phyloP scores from a whole-genome alignment of 2,888 invertebrate genomes.

The Lithosia quadra region DNA sequence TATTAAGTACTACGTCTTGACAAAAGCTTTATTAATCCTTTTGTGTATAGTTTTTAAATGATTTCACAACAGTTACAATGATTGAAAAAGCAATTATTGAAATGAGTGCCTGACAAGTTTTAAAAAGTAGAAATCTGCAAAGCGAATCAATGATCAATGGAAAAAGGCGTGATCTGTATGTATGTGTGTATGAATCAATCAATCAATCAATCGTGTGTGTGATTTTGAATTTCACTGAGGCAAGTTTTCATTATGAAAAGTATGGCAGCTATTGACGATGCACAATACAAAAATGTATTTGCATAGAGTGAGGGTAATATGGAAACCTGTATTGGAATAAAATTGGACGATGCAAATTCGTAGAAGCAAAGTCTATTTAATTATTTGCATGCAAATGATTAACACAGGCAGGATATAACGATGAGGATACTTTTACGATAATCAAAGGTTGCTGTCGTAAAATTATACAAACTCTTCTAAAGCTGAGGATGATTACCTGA shows the following conservation, averaged over 20 bases:
- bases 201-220: too few species aligned
- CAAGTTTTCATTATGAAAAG: background rate
- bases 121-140: too few species aligned
- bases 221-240: background rate
- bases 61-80: background rate
- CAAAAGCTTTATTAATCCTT: background rate
- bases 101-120: too few species aligned
- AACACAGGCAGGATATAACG: constrained; percentile 61
- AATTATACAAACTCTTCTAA: constrained; percentile 26
- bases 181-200: too few species aligned
- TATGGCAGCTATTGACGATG: constrained; percentile 5
- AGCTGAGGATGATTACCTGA: constrained; percentile 20
- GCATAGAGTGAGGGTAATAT: constrained; percentile 26
- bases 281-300: constrained; percentile 18
- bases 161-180: too few species aligned
- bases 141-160: too few species aligned
- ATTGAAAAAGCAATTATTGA: too few species aligned
- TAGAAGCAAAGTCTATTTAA: constrained; percentile 71
- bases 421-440: constrained; percentile 54
- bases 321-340: constrained; percentile 28
- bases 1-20: background rate
- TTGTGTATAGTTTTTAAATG: background rate
- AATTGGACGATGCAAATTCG: constrained; percentile 48
- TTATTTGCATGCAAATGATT: constrained; percentile 82
- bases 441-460: constrained; percentile 40